Evolutionary conservation across 2,797 vertebrate species (phyloP), one percentile per base, ranked within the genome.

Genomic region (Gephyroberyx darwinii): DNA sequence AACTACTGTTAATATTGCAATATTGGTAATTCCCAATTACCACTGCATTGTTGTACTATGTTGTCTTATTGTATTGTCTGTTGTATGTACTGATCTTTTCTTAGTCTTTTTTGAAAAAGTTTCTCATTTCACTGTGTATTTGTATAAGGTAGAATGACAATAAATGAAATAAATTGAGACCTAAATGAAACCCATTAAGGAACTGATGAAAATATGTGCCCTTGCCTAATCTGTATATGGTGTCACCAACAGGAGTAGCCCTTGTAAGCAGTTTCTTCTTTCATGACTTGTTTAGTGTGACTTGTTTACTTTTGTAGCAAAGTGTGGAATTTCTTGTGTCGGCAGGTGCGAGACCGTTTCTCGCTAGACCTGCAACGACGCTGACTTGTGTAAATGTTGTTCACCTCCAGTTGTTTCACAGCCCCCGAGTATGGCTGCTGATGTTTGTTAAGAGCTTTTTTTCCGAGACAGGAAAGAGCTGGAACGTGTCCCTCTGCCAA

Each of bases 221-320:
- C 65, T 22, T 64, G 62, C 20, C 70, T 84, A 77, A 72, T 81
- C 75, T 84, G 80, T 80, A 79, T 78, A 84, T 75, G 72, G 65
- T 58, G 67, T 82, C 67, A 13, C 60, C 76, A 55, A 9, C 71
- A 73, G 77, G 60, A 54, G 4, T 8, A 33, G 76, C 54, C 75
- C 63, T 73, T 58, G 30, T 53, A 58, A 63, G 51, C 74, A 45
- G 33, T 58, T 33, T 65, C 33, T 39, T 20, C 43, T 45, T 53
- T 6, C 8, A 1, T 52, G 12, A 8, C 61, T 64, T 71, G 22
- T 69, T 75, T 65, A 41, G 31, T 33, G 72, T n/a, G 58, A 63
- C 71, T 76, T 88, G 78, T 91, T 90, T 88, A 85, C 79, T 69
- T 66, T 87, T 69, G 80, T 84, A 82, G 45, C 55, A 30, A 67